Evolutionary conservation across 2,797 vertebrate species (phyloP).

Genomic region (Hippopotamyrus pictus): DNA sequence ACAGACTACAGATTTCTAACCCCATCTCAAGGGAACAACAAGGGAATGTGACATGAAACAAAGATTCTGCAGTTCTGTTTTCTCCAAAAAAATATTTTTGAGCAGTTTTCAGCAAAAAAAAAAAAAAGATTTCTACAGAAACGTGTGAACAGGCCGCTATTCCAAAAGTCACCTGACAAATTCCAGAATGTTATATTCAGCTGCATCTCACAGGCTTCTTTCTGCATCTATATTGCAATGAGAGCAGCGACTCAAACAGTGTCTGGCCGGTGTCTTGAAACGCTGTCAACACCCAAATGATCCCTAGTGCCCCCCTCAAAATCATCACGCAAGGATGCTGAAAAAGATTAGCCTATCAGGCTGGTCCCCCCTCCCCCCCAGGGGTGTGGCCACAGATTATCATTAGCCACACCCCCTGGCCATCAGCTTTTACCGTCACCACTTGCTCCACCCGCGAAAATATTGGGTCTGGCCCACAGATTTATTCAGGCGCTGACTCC

Average conservation of each 20-base stretch:
- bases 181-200: neutral
- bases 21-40: neutral
- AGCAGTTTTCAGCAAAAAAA: neutral
- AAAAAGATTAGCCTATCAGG: neutral
- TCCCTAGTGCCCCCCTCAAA: neutral
- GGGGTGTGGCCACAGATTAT: neutral
- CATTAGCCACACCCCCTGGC: neutral
- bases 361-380: neutral
- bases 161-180: neutral
- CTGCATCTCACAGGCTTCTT: neutral
- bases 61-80: neutral
- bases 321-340: neutral
- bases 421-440: neutral
- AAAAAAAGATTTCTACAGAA: neutral
- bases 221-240: neutral
- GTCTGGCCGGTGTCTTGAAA: neutral
- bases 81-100: neutral
- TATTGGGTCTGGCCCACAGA: neutral
- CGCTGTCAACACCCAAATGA: neutral
- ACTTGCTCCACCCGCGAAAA: neutral
- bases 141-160: neutral
- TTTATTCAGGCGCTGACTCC: neutral
- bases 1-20: neutral
- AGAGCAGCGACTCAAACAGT: neutral
- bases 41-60: neutral